Conservation (phyloP, 2,888 invertebrate species). For the Watsonalla binaria region DNA sequence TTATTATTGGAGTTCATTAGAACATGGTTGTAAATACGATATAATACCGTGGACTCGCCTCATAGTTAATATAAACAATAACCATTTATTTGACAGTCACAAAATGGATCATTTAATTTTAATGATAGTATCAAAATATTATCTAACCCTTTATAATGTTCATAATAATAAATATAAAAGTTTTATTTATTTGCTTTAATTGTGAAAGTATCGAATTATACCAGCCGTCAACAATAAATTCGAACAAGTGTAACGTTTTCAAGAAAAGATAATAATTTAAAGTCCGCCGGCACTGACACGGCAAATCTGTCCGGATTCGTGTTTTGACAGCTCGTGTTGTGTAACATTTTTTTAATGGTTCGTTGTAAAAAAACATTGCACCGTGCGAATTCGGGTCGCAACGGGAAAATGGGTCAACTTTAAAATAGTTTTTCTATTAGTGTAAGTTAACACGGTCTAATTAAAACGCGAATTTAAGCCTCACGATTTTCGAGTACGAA, state of each 20-base stretch:
- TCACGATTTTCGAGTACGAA: conserved; percentile 29
- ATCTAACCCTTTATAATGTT: conserved; percentile 13
- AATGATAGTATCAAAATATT: conserved; percentile 6
- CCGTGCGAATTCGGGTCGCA: conserved; percentile 68
- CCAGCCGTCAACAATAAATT: conserved; percentile 18
- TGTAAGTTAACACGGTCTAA: conserved; percentile 69
- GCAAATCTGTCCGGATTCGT: conserved; percentile 45
- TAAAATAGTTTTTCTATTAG: conserved; percentile 61
- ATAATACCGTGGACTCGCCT: conserved; percentile 34
- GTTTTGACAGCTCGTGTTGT: conserved; percentile 64
- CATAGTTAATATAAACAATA: conserved; percentile 9
- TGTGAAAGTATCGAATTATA: conserved; percentile 7
- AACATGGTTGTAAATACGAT: conserved; percentile 42
- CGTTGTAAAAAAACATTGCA: conserved; percentile 52
- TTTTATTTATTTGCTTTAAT: conserved; percentile 16
- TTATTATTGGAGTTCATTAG: conserved; percentile 62
- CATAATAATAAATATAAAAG: conserved; percentile 16
- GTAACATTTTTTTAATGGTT: conserved; percentile 63
- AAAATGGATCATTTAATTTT: not conserved
- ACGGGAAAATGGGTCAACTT: conserved; percentile 61
- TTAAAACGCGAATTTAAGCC: conserved; percentile 50
- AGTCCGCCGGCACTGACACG: conserved; percentile 45
- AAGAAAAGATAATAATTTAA: conserved; percentile 48
- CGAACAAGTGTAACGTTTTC: conserved; percentile 37
- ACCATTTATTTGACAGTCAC: conserved; percentile 5